Base-by-base conservation (phyloP, 1,140 invertebrate genomes). In the Drosophila sp. region DNA sequence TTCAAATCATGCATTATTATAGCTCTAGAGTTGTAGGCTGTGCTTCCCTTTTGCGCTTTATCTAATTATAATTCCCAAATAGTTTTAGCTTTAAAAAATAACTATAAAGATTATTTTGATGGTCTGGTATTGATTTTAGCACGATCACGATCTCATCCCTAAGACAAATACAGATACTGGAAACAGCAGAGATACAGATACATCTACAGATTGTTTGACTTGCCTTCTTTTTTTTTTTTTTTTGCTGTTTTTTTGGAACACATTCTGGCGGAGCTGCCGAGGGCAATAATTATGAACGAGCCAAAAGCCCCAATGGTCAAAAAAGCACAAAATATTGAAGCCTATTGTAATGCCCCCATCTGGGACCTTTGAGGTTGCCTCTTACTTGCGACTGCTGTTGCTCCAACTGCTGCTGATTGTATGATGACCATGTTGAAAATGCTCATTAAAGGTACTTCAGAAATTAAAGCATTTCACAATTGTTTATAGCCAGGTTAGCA, bases 401-500 rank as follows among this genome's bases (percentile, higher is more conserved):
- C 32, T 17, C 27, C 29, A 27, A 32, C 32, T 38, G 67, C 47
- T 44, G 58, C 56, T 69, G 83, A 82, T 89, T 89, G 84, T 80
- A 80, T 89, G 84, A 89, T 89, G 84, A 89, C 84, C 84, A 89
- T 80, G 84, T 84, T 89, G 84, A 89, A 89, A 89, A 89, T 89
- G 84, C 84, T 89, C 84, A 89, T 89, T 89, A 89, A 87, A 84
- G 84, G 77, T 72, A 80, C 84, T 89, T 89, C 80, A 89, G 80
- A 83, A 89, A 89, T 89, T 89, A 89, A 89, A 89, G 84, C 84
- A 85, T 86, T 89, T 89, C 80, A 89, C 84, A 89, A 89, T 89
- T 89, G 83, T 80, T 87, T 73, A 72, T 58, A 67, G 77, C 66
- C 76, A 80, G 67, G 71, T 76, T 71, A 71, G 62, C 62, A 50